Base-by-base conservation (phyloP, 1,140 invertebrate species). In the Ectropis grisescens region DNA sequence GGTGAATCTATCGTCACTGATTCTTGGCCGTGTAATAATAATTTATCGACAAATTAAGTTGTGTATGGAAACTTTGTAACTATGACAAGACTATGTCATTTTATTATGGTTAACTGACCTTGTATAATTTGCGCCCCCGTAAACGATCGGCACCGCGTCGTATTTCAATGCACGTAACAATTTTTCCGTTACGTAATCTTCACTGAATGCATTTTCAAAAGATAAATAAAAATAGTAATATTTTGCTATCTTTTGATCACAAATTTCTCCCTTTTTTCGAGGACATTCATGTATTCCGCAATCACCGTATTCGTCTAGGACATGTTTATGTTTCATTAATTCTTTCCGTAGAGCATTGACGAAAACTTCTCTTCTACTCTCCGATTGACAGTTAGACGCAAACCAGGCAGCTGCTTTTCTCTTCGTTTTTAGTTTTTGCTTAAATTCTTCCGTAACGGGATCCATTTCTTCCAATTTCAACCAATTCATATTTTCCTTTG, bases 151-250 rank as follows among this genome's bases (percentile, higher is more conserved):
- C 11, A 85, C 55, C 0, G 74, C 52, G 32, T 78, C 44, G 42
- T 78, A 50, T 51, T 61, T 44, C 13, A 85, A 41, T 2, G 74
- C 55, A 31, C 62, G 55, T 50, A 80, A 86, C 28, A 90, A 58
- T 54, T 88, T 88, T 46, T 89, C 87, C 1, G 87, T 88, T 3
- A 87, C 76, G 58, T 88, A 89, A 58, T 88, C 86, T 32, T 71
- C 58, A 57, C 76, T 82, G n/a, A 84, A 59, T 11, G 83, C 78
- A 56, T 90, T 89, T 52, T 90, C 88, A 36, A 90, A 89, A 0
- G 88, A 75, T 29, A 90, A 58, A 58, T 90, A 90, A 45, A 89
- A 90, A 41, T 55, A 56, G 39, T 65, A 65, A 4, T 57, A 29
- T 3, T 42, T 36, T 29, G 41, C 10, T 5, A 66, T 36, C 13